A percentile compares a stretch with the other conserved stretches of the same genome.
Evolutionary conservation across 2,888 invertebrate genomes (phyloP).

Genomic region (Theristus sp.): DNA sequence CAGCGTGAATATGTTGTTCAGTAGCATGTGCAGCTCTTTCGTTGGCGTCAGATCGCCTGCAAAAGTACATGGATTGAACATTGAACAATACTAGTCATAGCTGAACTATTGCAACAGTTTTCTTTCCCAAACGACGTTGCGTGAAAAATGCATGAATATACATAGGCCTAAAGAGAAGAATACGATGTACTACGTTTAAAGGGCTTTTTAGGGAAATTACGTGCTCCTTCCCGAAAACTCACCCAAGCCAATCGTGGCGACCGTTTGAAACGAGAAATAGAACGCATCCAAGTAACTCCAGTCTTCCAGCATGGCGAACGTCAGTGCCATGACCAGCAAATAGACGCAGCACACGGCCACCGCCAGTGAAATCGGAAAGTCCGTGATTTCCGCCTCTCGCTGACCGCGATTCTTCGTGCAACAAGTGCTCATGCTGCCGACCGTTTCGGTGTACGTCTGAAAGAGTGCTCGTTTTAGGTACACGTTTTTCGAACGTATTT

Average conservation of each 20-base stretch:
- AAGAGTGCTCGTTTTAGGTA: no score
- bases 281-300: conserved; percentile 77
- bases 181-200: no score
- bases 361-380: not conserved
- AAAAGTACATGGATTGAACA: no score
- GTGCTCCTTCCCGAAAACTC: conserved; percentile 38
- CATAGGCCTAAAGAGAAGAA: no score
- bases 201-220: no score
- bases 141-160: no score
- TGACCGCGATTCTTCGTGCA: not conserved
- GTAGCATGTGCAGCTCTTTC: conserved; percentile 51
- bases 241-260: conserved; percentile 65
- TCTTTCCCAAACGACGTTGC: no score
- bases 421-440: no score
- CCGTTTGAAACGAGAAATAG: conserved; percentile 83
- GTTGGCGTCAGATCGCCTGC: not conserved
- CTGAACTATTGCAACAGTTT: no score
- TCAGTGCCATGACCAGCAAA: not conserved
- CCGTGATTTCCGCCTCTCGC: not conserved
- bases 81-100: no score
- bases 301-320: conserved; percentile 20
- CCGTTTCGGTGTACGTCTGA: no score
- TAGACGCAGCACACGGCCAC: not conserved
- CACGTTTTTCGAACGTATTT: no score
- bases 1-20: conserved; percentile 68